These are phyloP conservation scores for Stenopsyche tienmushanensis DNA, from an alignment of 1,140 invertebrate species.

Conservation along the genomic window DNA sequence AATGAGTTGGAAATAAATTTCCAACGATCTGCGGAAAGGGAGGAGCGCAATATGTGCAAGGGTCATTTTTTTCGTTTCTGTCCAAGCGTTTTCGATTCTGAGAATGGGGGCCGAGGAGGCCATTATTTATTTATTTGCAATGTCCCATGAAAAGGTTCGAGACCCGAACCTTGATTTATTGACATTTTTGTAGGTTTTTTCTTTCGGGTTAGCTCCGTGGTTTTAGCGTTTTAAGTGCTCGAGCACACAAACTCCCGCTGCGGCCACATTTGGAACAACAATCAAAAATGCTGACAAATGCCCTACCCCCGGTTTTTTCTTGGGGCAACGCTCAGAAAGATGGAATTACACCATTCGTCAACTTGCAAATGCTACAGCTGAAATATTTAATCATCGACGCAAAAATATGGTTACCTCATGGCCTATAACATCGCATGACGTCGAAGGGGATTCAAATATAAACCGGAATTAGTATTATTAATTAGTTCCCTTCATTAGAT, in stretches of 20 bases:
- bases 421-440: too few species aligned
- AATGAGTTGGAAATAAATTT: too few species aligned
- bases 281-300: background rate
- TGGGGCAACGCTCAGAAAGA: too few species aligned
- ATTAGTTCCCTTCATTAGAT: too few species aligned
- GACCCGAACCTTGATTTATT: constrained; percentile 27
- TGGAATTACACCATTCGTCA: too few species aligned
- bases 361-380: too few species aligned
- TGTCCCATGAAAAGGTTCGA: constrained; percentile 37
- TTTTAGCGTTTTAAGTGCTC: background rate
- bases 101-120: constrained; percentile 16
- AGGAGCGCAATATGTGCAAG: background rate
- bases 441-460: too few species aligned
- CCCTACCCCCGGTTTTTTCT: too few species aligned
- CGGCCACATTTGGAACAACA: background rate
- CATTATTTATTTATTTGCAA: constrained; percentile 40
- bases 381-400: too few species aligned
- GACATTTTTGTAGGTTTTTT: constrained; percentile 18
- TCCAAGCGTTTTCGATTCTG: constrained; percentile 28
- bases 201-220: background rate
- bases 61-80: constrained; percentile 16
- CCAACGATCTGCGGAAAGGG: too few species aligned
- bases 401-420: too few species aligned
- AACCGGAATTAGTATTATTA: too few species aligned
- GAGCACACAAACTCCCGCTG: constrained; percentile 13